These are phyloP conservation scores for Chelonia mydas DNA, from an alignment of 2,797 vertebrate species.

Conservation along the genomic window DNA sequence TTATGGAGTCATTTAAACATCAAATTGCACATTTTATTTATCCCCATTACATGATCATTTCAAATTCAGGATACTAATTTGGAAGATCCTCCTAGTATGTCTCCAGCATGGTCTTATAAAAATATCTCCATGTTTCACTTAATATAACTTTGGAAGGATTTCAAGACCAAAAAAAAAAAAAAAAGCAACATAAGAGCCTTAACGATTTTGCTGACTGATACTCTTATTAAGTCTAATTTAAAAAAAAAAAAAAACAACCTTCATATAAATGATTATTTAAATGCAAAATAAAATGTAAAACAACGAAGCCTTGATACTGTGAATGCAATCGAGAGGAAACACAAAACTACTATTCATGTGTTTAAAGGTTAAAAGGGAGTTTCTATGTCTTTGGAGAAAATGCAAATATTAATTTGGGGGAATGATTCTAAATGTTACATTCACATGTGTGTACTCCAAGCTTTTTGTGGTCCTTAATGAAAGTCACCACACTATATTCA, in stretches of 20 bases:
- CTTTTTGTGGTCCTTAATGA: not conserved
- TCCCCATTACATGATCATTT: not conserved
- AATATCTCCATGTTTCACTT: not conserved
- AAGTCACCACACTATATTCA: not conserved
- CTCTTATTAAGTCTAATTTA: not conserved
- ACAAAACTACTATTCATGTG: not conserved
- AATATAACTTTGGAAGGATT: not conserved
- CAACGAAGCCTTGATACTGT: not conserved
- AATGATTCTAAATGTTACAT: not conserved
- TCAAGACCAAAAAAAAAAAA: constrained; percentile 8
- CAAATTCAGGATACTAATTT: not conserved
- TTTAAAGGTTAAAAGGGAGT: not conserved
- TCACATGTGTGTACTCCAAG: not conserved
- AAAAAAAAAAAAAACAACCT: not conserved
- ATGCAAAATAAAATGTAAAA: not conserved
- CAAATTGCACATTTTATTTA: not conserved
- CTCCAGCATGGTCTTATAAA: not conserved
- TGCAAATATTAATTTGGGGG: not conserved
- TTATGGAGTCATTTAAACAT: constrained; percentile 10
- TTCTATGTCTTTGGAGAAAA: not conserved
- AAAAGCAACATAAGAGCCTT: not conserved
- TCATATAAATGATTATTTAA: not conserved
- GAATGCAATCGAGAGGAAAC: not conserved
- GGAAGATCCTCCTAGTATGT: not conserved
- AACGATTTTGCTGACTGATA: not conserved